Conservation (phyloP, 2,113 vertebrate species). For the Tachycineta bicolor region DNA sequence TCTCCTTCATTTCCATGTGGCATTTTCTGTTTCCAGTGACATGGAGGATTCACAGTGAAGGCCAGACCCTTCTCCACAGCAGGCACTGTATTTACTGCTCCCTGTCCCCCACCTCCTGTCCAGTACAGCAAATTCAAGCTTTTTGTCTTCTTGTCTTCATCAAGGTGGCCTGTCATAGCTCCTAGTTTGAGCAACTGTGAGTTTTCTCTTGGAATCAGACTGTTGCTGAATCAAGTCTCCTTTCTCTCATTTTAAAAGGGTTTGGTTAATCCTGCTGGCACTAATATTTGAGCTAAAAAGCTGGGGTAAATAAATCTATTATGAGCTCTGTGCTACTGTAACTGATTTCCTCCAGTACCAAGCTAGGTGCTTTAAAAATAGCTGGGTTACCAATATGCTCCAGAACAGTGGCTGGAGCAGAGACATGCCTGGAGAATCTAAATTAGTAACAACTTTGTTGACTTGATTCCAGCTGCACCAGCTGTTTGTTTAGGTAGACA, state of each 20-base stretch:
- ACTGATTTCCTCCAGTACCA: not conserved
- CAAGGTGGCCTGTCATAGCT: not conserved
- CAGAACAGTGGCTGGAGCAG: not conserved
- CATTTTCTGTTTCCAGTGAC: not conserved
- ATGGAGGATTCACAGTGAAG: not conserved
- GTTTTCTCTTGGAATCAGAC: not conserved
- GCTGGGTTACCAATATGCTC: not conserved
- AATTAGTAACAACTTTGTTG: not conserved
- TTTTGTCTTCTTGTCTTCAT: not conserved
- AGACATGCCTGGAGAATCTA: not conserved
- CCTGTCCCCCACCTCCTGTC: not conserved
- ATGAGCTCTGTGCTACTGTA: not conserved
- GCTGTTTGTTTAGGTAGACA: constrained; percentile 44
- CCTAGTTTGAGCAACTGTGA: not conserved
- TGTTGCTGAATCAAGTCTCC: not conserved
- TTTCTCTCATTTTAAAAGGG: not conserved
- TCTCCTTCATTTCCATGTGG: not conserved
- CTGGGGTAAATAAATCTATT: not conserved
- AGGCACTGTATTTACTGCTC: not conserved
- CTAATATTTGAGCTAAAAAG: not conserved
- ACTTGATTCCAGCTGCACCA: constrained; percentile 39
- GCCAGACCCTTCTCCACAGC: not conserved
- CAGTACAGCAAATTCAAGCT: not conserved
- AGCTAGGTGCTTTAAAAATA: not conserved
- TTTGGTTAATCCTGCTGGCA: constrained; percentile 21